Evolutionary conservation across 2,113 vertebrate genomes (phyloP).

Genomic region (Smithornis capensis): DNA sequence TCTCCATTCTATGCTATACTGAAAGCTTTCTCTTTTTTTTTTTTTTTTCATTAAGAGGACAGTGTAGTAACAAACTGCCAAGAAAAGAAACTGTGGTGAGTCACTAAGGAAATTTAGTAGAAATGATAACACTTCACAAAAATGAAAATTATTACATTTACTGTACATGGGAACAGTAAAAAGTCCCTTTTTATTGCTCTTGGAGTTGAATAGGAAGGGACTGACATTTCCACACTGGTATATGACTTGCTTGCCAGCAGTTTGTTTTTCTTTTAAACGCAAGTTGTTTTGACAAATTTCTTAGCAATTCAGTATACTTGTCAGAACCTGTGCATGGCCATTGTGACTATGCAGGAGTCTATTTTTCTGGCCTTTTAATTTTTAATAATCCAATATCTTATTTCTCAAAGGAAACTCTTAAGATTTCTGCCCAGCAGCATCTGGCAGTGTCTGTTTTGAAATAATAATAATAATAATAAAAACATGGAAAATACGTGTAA

Average conservation of each 20-base stretch:
- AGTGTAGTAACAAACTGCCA: neutral
- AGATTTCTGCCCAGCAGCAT: slow-evolving; percentile 37
- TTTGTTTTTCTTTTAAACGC: slow-evolving; percentile 30
- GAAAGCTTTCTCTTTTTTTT: neutral
- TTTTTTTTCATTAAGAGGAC: neutral
- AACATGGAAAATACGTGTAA: slow-evolving; percentile 37
- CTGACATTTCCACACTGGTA: slow-evolving; percentile 23
- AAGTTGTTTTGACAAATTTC: slow-evolving; percentile 50
- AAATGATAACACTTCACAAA: slow-evolving; percentile 61
- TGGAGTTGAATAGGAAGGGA: neutral
- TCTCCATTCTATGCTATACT: neutral
- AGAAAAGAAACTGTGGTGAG: slow-evolving; percentile 31
- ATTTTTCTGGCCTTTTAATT: slow-evolving; percentile 8
- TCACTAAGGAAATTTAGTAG: slow-evolving; percentile 51
- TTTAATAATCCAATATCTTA: slow-evolving; percentile 8
- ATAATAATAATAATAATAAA: neutral
- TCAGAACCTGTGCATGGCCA: slow-evolving; percentile 3
- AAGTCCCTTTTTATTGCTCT: slow-evolving; percentile 24
- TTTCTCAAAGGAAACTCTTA: slow-evolving; percentile 35
- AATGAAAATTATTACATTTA: slow-evolving; percentile 45
- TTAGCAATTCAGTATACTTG: slow-evolving; percentile 10
- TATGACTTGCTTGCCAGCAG: slow-evolving; percentile 16
- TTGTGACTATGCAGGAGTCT: slow-evolving; percentile 5
- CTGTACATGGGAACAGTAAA: slow-evolving; percentile 52
- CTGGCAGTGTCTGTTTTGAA: slow-evolving; percentile 56